A percentile compares a stretch with the other conserved stretches of the same genome.
These are phyloP conservation scores for Gulo gulo DNA, from an alignment of 2,113 vertebrate species.

Conservation along the genomic window DNA sequence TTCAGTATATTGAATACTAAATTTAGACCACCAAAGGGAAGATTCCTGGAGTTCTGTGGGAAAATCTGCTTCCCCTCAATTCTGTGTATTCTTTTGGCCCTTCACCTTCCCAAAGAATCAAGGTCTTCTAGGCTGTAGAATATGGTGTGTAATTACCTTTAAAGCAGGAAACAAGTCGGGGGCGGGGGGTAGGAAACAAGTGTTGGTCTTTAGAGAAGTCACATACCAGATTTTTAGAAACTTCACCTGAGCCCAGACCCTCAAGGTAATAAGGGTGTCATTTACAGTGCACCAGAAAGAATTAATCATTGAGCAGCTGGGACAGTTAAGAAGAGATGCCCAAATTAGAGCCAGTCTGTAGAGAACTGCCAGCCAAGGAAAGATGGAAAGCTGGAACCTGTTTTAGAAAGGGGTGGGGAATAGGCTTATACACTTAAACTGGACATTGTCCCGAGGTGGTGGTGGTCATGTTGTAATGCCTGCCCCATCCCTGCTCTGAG, in stretches of 20 bases:
- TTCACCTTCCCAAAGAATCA: not conserved
- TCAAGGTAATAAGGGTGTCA: not conserved
- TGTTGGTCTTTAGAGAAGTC: constrained; percentile 6
- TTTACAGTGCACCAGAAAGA: constrained; percentile 8
- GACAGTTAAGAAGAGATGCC: not conserved
- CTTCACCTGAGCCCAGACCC: constrained; percentile 6
- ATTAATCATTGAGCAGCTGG: constrained; percentile 6
- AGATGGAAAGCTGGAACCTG: not conserved
- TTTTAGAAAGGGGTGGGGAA: not conserved
- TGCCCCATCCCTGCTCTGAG: not conserved
- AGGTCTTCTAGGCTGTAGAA: not conserved
- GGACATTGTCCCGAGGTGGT: not conserved
- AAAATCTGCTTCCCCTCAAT: constrained; percentile 26
- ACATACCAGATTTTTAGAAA: constrained; percentile 6
- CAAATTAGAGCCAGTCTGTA: constrained; percentile 11
- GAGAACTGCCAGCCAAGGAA: not conserved
- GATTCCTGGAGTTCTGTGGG: not conserved
- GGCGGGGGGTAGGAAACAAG: not conserved
- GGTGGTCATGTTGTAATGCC: not conserved
- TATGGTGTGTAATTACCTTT: constrained; percentile 8
- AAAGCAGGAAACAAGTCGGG: not conserved
- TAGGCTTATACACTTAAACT: not conserved
- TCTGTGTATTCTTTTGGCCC: not conserved
- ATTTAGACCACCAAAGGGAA: not conserved
- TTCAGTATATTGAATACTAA: not conserved